phyloP scores from a whole-genome alignment of 37 sponge, comb jelly and placozoan species.

The Spongilla lacustris region DNA sequence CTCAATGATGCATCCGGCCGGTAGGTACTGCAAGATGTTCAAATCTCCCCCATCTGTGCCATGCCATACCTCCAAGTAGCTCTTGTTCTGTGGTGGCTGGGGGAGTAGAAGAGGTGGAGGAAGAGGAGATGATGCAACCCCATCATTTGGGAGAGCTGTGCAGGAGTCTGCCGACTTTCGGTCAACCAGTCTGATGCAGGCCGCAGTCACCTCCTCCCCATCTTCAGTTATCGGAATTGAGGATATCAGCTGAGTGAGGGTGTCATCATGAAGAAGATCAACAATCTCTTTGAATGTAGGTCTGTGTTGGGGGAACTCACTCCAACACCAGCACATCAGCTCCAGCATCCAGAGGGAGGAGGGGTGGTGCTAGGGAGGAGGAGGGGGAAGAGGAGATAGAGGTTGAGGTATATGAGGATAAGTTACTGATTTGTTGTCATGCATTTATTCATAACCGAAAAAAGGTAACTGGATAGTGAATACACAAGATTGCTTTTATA shows the following conservation, averaged over 20 bases:
- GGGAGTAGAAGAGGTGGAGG: background rate
- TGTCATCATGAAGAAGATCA: slow-evolving; percentile 5
- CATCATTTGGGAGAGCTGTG: no score
- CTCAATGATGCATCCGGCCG: slow-evolving; percentile 3
- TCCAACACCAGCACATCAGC: slow-evolving; percentile 94
- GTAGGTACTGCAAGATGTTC: slow-evolving; percentile 44
- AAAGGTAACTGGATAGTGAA: no score
- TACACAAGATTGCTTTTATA: no score
- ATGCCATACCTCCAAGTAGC: slow-evolving; percentile 49
- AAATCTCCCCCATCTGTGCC: slow-evolving; percentile 49
- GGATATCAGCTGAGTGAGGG: slow-evolving; percentile 45
- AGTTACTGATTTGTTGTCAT: no score
- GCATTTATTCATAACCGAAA: no score
- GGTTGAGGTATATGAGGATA: no score
- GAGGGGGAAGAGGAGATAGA: background rate
- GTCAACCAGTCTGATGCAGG: background rate
- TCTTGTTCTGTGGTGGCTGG: slow-evolving; percentile 4
- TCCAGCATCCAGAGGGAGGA: slow-evolving; percentile 60
- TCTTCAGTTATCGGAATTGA: slow-evolving; percentile 4
- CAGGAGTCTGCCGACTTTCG: no score
- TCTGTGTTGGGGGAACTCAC: slow-evolving; percentile 65
- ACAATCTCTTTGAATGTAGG: slow-evolving; percentile 66
- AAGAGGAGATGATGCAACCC: no score
- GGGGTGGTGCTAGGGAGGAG: slow-evolving; percentile 38
- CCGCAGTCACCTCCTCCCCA: background rate